These are phyloP conservation scores for Gila orcuttii DNA, from an alignment of 2,113 vertebrate species.

Conservation along the genomic window DNA sequence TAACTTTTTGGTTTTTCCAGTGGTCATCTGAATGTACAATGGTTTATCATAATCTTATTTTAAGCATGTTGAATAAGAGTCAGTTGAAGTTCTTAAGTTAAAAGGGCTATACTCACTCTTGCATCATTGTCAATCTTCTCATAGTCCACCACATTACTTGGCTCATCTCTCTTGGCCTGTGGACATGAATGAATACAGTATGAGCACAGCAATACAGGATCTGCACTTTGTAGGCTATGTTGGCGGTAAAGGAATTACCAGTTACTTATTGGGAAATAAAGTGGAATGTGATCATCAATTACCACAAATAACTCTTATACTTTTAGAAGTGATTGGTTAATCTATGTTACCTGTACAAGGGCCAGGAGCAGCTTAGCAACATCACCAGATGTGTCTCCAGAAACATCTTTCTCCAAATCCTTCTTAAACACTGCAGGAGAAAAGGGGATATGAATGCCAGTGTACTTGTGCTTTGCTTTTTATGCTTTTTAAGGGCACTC, in stretches of 20 bases:
- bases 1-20: neutral
- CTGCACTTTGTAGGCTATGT: neutral
- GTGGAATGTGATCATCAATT: neutral
- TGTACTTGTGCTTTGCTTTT: neutral
- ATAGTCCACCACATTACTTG: conserved; percentile 83
- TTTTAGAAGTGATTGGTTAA: neutral
- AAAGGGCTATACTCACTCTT: conserved; percentile 78
- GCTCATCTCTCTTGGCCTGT: conserved; percentile 86
- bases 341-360: conserved; percentile 83
- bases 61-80: neutral
- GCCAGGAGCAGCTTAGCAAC: conserved; percentile 91
- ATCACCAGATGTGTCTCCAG: conserved; percentile 93
- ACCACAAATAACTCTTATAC: neutral
- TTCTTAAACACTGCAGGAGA: conserved; percentile 89
- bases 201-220: neutral
- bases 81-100: neutral
- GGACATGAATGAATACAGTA: neutral
- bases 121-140: conserved; percentile 92
- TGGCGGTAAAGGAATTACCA: neutral
- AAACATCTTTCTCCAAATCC: conserved; percentile 91
- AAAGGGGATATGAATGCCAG: neutral
- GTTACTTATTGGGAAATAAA: neutral
- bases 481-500: conserved; percentile 65
- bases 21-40: neutral
- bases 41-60: neutral